Base-by-base conservation (phyloP, 1,140 invertebrate species). In the Aporrectodea caliginosa region DNA sequence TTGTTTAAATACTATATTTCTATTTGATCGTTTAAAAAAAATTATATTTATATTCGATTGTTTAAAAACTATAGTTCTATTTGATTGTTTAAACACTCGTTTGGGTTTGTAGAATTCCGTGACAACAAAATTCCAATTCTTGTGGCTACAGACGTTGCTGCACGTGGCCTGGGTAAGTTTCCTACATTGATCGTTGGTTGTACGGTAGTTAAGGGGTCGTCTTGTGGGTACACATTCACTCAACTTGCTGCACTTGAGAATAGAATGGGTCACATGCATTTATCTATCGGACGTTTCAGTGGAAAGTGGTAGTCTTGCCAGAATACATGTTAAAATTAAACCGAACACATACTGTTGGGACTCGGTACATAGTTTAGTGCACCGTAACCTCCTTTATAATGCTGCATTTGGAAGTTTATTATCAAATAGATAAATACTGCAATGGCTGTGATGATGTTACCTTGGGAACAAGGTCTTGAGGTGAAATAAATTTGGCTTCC, bases 131-230 rank as follows among this genome's bases (percentile, higher is more conserved):
- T 93, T 73, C 94, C 93, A 79, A 97, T 99, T 85, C 90, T 99
- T 78, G 94, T 99, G 73, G 98, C 98, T 81, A 99, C 98, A 35
- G 98, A 99, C 90, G 98, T 99, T 82, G 98, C 98, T 73, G 96
- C 97, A 30, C 91, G 98, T 84, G 98, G 98, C 82, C 91, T 99
- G 89, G 98, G 97, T 99, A 92, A 93, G 94, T 85, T 58, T 58
- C 22, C 6, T 58, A 22, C 22, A 22, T 58, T 58, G 43, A 12
- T 58, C 6, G 43, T 6, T 6, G 43, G 43, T 12, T 6, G 43
- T 6, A 22, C 6, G 6, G 22, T 58, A 12, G 43, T 22, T 58
- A 6, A 58, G 6, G 6, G 6, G 43, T 22, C 22, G 43, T 58
- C 6, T 58, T 58, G 22, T 58, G 43, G 22, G 22, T 58, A 58